Percentiles rank a stretch among this genome's conserved stretches.
Conservation (phyloP, 1,140 invertebrate genomes). For the Euura lappo region DNA sequence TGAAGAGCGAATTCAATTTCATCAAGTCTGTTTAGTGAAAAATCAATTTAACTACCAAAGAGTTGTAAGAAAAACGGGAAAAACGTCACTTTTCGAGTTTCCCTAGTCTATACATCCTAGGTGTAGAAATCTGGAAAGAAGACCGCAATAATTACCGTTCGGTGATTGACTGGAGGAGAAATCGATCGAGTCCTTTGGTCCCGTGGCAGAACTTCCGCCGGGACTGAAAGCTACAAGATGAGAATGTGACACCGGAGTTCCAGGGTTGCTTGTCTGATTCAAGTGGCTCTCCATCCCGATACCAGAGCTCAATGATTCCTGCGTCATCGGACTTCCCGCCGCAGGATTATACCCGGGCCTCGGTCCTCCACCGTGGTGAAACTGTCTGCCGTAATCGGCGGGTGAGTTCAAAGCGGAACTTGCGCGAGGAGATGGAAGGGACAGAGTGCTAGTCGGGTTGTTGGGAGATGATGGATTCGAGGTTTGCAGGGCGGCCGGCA, state of each 20-base stretch:
- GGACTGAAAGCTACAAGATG: conserved; percentile 65
- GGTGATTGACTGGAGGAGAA: conserved; percentile 52
- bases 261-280: conserved; percentile 71
- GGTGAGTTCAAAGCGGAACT: conserved; percentile 75
- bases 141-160: conserved; percentile 45
- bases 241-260: conserved; percentile 73
- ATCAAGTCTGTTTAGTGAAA: too few relatives aligned
- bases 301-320: conserved; percentile 61
- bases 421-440: conserved; percentile 72
- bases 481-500: conserved; percentile 78
- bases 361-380: conserved; percentile 53
- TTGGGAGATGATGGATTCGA: conserved; percentile 75
- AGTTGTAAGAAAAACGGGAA: too few relatives aligned
- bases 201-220: conserved; percentile 40
- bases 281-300: conserved; percentile 55
- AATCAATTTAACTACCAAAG: too few relatives aligned
- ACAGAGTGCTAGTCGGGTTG: conserved; percentile 73
- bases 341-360: conserved; percentile 61
- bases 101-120: background rate
- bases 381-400: conserved; percentile 64
- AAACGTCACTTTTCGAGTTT: too few relatives aligned
- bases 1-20: too few relatives aligned
- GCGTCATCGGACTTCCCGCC: conserved; percentile 70
- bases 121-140: too few relatives aligned
- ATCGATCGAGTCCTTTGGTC: conserved; percentile 54